Base-by-base conservation (phyloP, 2,888 invertebrate genomes). In the Oxyteleia sp. region DNA sequence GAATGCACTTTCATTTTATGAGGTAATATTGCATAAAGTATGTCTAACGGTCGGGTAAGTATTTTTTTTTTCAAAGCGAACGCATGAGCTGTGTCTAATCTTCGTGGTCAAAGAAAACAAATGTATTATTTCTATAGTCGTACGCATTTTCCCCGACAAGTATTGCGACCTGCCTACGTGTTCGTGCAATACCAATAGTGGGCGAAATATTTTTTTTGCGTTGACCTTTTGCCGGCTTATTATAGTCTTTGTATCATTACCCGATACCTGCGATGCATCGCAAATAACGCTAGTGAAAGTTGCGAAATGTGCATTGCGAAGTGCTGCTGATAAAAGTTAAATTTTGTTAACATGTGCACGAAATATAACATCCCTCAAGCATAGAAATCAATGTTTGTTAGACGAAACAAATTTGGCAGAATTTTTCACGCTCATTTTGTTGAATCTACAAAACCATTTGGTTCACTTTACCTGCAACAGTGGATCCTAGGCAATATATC, bases 151-250 rank as follows among this genome's bases (percentile, higher is more conserved):
- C 23, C 53, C 16, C 5, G 38, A 41, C 41, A 45, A 63, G 29
- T 15, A 23, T 72, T 47, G 49, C 79, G 55, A 69, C 72, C 83
- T 76, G 80, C 79, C 83, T 79, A 82, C 79, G 80, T 81, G 23
- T 43, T 68, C 55, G 86, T 86, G 87, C 87, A 88, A 88, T 84
- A 84, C 82, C 82, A 84, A 71, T 85, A 79, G 90, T 90, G 90
- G 89, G 90, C 90, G 90, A 88, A 71, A 38, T 61, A 85, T 88
- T 88, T 90, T 89, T 85, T 86, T 85, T 82, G 61, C 64, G 85
- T 84, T 89, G 89, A 90, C 89, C 89, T 89, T 90, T 90, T 86
- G 84, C 87, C 87, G 82, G 76, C 81, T 82, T 84, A 82, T 85
- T 79, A 79, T 69, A 74, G 76, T 69, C 69, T 82, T 85, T 82